A percentile compares a stretch with the other conserved stretches of the same genome.
Conservation (phyloP, 2,797 vertebrate genomes). For the Pipistrellus pipistrellus region DNA sequence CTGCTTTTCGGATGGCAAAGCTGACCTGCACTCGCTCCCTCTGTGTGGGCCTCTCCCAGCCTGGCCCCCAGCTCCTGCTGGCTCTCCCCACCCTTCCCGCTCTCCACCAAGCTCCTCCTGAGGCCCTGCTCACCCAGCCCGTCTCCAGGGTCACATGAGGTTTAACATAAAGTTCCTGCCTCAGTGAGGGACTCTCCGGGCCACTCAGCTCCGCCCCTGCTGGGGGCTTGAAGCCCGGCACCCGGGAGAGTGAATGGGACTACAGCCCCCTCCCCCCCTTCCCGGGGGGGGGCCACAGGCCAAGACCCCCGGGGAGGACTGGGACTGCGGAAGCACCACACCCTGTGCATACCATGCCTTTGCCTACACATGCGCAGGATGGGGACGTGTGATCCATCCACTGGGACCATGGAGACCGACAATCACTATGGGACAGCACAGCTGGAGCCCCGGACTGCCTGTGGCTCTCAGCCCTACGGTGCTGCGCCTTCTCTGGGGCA, state of each 20-base stretch:
- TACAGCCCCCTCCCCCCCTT: neutral
- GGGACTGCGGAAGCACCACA: neutral
- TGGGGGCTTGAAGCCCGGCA: neutral
- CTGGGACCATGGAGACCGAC: neutral
- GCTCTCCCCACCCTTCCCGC: too few relatives aligned
- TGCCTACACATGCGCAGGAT: neutral
- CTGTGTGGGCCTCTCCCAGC: neutral
- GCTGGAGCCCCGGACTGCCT: rapidly evolving
- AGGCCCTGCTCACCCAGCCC: neutral
- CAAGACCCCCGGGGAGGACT: neutral
- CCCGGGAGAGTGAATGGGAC: neutral
- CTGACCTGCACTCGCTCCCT: neutral
- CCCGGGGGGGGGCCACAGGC: too few relatives aligned
- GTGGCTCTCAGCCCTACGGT: neutral
- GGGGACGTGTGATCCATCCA: neutral
- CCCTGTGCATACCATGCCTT: neutral
- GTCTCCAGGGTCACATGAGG: neutral
- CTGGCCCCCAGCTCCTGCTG: too few relatives aligned
- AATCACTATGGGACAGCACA: too few relatives aligned
- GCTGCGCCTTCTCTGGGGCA: neutral
- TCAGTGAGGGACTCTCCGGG: neutral
- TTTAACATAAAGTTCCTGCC: neutral
- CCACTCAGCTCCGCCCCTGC: neutral
- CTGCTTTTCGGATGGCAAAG: too few relatives aligned
- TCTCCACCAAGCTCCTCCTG: too few relatives aligned